Base-by-base conservation (phyloP, 2,113 vertebrate genomes). In the Halcyon malimbica region DNA sequence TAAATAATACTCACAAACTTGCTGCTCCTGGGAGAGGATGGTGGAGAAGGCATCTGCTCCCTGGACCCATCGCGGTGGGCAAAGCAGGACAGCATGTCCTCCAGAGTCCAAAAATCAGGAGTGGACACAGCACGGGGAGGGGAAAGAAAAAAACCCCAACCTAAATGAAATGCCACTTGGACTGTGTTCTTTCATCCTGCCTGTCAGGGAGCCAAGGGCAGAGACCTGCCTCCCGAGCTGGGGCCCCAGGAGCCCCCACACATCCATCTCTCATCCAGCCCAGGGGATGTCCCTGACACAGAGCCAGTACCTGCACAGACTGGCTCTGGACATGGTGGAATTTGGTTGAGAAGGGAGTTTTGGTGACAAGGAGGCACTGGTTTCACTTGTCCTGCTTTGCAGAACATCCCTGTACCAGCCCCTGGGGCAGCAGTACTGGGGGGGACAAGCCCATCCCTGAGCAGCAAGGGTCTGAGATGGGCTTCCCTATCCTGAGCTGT, bases 41-140 rank as follows among this genome's bases (percentile, higher is more conserved):
- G 11, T 50, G 48, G 35, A 57, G 31, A 51, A 77, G 31, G 70
- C 2, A 2, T 31, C 64, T 41, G 25, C 63, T 64, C 28, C 33
- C 28, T 9, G 9, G 28, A 26, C 6, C 10, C 69, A 8, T 69
- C 0, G 1, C 60, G n/a, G 48, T 0, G 0, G 31, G 23, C 1
- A 4, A 63, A 63, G 35, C 6, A 3, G 31, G n/a, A 20, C 60
- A 50, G n/a, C n/a, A 42, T 54, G n/a, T 89, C 51, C n/a, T 48
- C n/a, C 33, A 24, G 70, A 21, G 20, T 12, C 62, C 33, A 76
- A 39, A 46, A 42, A 46, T 53, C 42, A 42, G 19, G 54, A 5
- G 18, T 26, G 23, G 44, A 17, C 8, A 9, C 23, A 9, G 65
- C 53, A n/a, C n/a, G 28, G 16, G 51, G 25, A 59, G 11, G 25